Conservation (phyloP, 2,888 invertebrate genomes). For the Hipparchia semele region DNA sequence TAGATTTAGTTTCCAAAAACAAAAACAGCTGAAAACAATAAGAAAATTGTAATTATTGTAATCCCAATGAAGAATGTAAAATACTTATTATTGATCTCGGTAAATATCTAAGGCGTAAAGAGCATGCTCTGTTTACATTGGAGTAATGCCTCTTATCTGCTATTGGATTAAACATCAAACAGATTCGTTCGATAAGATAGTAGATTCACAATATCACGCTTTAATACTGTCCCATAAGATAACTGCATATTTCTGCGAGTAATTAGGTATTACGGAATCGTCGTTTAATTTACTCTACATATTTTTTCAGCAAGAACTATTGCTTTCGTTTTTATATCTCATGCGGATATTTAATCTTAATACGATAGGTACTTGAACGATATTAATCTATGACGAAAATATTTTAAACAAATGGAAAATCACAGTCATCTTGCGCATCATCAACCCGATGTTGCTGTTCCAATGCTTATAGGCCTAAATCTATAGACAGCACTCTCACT, state of each 20-base stretch:
- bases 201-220: conserved; percentile 33
- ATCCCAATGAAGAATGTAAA: conserved; percentile 2
- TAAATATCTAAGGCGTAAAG: conserved; percentile 28
- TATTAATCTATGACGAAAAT: neutral
- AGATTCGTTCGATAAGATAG: conserved; percentile 68
- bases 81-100: conserved; percentile 14
- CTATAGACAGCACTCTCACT: too few relatives aligned
- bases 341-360: too few relatives aligned
- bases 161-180: conserved; percentile 64
- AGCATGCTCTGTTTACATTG: conserved; percentile 40
- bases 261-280: conserved; percentile 5
- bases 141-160: conserved; percentile 56
- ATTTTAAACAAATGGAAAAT: neutral
- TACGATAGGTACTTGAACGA: too few relatives aligned
- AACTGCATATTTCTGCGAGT: conserved; percentile 30
- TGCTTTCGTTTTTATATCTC: neutral
- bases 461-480: too few relatives aligned
- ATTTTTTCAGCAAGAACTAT: neutral
- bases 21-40: neutral
- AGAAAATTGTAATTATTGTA: neutral
- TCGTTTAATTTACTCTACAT: neutral
- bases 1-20: too few relatives aligned
- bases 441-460: too few relatives aligned
- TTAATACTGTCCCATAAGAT: conserved; percentile 33
- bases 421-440: too few relatives aligned